Base-by-base conservation (phyloP, 2,797 vertebrate species). In the Falco columbarius region DNA sequence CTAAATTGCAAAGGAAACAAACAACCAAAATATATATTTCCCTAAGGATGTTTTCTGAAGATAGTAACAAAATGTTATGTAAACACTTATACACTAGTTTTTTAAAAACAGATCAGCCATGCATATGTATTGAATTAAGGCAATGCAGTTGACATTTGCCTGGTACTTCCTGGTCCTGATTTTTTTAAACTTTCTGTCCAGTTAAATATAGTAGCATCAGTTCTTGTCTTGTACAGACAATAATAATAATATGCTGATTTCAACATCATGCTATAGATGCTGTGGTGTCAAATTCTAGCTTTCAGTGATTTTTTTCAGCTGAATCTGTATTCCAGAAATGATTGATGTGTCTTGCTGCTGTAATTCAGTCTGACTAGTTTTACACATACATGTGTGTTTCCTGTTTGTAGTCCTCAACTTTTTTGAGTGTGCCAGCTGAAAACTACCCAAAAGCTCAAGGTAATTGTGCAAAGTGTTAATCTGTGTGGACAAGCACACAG, bases 141-240 rank as follows among this genome's bases (percentile, higher is more conserved):
- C 47, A 34, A 20, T 68, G 68, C 7, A 73, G 42, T 62, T 90
- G 73, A 83, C 49, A 79, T 86, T 81, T 80, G 44, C 72, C 63
- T 92, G 85, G 32, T 83, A 81, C 34, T 95, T 95, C 88, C 55
- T 90, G 47, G 79, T 94, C 70, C 72, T 79, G 51, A 76, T 22
- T 75, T 79, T 90, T 88, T 89, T 79, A 82, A 89, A 85, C n/a
- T 90, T 86, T 42, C 40, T 65, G 71, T 94, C 71, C 81, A 80
- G 70, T 91, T 91, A 91, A 91, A 46, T 94, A 56, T n/a, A 90
- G 70, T 73, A 66, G 56, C 52, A 20, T 34, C 40, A 32, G 36
- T 81, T 88, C 72, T 86, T 86, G 75, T 83, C 72, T 71, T 86
- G 66, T 46, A 75, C 40, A 56, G 80, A 72, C 40, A 67, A 87